These are phyloP conservation scores for Drosophila nr. fundita DNA, from an alignment of 2,888 invertebrate species.

Conservation along the genomic window DNA sequence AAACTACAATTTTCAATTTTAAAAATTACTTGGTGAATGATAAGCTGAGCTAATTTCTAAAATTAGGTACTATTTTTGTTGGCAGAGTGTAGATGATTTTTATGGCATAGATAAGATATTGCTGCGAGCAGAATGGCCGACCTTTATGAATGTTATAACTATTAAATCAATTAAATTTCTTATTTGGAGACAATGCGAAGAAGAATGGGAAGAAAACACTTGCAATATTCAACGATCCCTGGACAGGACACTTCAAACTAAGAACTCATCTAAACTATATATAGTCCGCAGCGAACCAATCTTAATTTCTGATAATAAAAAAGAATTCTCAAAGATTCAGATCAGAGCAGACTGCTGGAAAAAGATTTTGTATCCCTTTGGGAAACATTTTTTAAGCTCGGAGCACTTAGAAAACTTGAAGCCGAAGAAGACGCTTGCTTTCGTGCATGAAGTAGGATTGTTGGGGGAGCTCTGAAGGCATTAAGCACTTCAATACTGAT, in stretches of 20 bases:
- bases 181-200: background rate
- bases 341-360: background rate
- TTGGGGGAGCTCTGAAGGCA: background rate
- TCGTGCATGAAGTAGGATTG: background rate
- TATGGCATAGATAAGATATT: background rate
- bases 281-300: background rate
- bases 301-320: background rate
- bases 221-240: background rate
- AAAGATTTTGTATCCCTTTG: background rate
- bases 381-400: background rate
- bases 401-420: background rate
- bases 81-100: background rate
- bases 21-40: background rate
- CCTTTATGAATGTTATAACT: background rate
- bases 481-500: background rate
- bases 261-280: background rate
- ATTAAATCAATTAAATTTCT: background rate
- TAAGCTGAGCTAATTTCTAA: background rate
- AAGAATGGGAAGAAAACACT: background rate
- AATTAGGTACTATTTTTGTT: background rate
- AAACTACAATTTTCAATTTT: background rate
- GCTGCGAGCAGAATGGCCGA: background rate
- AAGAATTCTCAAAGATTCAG: background rate
- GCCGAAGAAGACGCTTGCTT: background rate
- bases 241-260: background rate